A percentile compares a stretch with the other conserved stretches of the same genome.
These are phyloP conservation scores for Hypena proboscidalis DNA, from an alignment of 2,888 invertebrate genomes.

Conservation along the genomic window DNA sequence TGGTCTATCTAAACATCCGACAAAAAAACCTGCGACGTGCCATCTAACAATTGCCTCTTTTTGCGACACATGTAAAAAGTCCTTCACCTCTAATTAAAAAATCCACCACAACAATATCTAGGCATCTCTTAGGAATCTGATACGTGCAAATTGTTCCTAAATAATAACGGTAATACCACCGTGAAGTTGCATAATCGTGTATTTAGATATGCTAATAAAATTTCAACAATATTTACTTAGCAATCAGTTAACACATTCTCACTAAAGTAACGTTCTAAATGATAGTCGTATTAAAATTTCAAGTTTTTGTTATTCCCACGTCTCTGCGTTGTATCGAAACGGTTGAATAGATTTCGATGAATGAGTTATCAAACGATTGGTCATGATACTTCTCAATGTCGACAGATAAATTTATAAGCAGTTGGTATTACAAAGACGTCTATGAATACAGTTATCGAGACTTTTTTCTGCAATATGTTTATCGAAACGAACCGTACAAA, in stretches of 20 bases:
- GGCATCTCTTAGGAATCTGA: conserved; percentile 15
- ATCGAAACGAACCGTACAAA: conserved; percentile 8
- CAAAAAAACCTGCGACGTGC: conserved; percentile 42
- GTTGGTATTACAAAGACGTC: conserved; percentile 15
- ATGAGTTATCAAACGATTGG: conserved; percentile 41
- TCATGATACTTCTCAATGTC: conserved; percentile 27
- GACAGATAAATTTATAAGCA: conserved; percentile 11
- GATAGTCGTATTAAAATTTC: conserved; percentile 13
- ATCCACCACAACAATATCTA: conserved; percentile 27
- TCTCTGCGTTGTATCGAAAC: conserved; percentile 35
- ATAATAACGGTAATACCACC: conserved; percentile 18
- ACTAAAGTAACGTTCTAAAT: conserved; percentile 30
- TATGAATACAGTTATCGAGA: conserved; percentile 21
- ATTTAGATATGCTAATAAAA: conserved; percentile 13
- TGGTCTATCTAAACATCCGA: conserved; percentile 36
- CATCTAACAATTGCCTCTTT: conserved; percentile 30
- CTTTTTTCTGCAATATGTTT: conserved; percentile 19
- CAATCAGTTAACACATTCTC: conserved; percentile 31
- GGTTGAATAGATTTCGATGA: conserved; percentile 34
- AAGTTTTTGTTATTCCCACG: conserved; percentile 34
- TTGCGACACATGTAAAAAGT: conserved; percentile 32
- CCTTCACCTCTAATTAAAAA: conserved; percentile 37
- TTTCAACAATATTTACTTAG: conserved; percentile 30
- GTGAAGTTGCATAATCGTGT: background rate
- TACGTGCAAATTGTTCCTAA: no score